Evolutionary conservation across 2,888 invertebrate species (phyloP).

Genomic region (Panopea generosa): DNA sequence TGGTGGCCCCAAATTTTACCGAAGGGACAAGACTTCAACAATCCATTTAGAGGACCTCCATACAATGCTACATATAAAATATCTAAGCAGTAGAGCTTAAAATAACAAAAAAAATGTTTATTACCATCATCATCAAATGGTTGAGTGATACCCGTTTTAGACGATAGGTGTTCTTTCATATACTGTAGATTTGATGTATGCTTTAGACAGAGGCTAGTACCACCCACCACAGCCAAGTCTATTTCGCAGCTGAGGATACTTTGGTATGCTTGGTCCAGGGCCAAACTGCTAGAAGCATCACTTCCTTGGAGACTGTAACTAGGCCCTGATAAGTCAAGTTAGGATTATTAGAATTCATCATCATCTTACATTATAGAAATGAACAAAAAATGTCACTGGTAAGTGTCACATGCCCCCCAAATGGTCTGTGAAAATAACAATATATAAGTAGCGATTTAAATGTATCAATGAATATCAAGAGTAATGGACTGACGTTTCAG

Average conservation of each 20-base stretch:
- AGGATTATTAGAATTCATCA: not conserved
- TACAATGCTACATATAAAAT: too few relatives aligned
- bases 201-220: conserved; percentile 94
- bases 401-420: too few relatives aligned
- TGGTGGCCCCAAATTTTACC: too few relatives aligned
- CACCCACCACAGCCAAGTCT: conserved; percentile 97
- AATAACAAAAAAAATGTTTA: too few relatives aligned
- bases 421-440: too few relatives aligned
- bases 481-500: too few relatives aligned
- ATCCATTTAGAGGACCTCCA: too few relatives aligned
- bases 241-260: conserved; percentile 90
- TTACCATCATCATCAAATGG: conserved; percentile 95
- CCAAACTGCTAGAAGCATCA: conserved; percentile 97
- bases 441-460: too few relatives aligned
- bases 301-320: conserved; percentile 98
- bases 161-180: conserved; percentile 96
- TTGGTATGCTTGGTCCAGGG: conserved; percentile 90
- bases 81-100: too few relatives aligned
- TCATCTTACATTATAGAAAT: not conserved
- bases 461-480: too few relatives aligned
- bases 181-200: conserved; percentile 96
- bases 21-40: too few relatives aligned
- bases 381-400: not conserved
- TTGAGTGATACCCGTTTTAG: conserved; percentile 86
- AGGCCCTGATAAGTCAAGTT: too few relatives aligned